These are phyloP conservation scores for Hemibagrus guttatus DNA, from an alignment of 2,797 vertebrate genomes.

Conservation along the genomic window DNA sequence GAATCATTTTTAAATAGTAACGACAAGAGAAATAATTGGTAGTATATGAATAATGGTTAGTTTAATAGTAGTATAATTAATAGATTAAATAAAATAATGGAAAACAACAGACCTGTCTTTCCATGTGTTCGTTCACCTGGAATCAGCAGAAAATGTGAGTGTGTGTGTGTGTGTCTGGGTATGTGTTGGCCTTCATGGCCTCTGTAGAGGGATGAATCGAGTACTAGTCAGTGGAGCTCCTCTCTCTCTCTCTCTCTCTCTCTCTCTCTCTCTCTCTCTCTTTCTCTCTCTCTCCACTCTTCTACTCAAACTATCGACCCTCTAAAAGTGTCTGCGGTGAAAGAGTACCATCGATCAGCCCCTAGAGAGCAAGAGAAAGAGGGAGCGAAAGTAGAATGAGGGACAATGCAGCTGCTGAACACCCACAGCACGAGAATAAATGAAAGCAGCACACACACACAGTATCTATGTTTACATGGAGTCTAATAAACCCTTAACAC, in stretches of 20 bases:
- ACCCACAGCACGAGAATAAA: slow-evolving; percentile 64
- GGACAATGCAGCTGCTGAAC: slow-evolving; percentile 57
- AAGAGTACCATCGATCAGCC: slow-evolving; percentile 79
- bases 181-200: slow-evolving; percentile 69
- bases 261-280: slow-evolving; percentile 41
- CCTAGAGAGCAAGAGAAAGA: slow-evolving; percentile 67
- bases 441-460: slow-evolving; percentile 55
- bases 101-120: background rate
- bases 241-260: slow-evolving; percentile 37
- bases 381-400: slow-evolving; percentile 57
- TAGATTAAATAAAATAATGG: background rate
- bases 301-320: slow-evolving; percentile 75
- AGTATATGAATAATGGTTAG: no score
- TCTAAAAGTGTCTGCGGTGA: slow-evolving; percentile 78
- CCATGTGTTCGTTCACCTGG: background rate
- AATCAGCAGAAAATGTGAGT: slow-evolving; percentile 5
- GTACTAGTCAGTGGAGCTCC: slow-evolving; percentile 69
- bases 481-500: slow-evolving; percentile 18
- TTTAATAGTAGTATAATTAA: background rate
- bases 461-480: slow-evolving; percentile 40
- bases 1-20: background rate
- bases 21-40: background rate
- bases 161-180: slow-evolving; percentile 25
- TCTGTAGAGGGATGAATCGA: slow-evolving; percentile 77
- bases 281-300: slow-evolving; percentile 37